Evolutionary conservation across 2,888 invertebrate species (phyloP).

Genomic region (Habroteleia sp.): DNA sequence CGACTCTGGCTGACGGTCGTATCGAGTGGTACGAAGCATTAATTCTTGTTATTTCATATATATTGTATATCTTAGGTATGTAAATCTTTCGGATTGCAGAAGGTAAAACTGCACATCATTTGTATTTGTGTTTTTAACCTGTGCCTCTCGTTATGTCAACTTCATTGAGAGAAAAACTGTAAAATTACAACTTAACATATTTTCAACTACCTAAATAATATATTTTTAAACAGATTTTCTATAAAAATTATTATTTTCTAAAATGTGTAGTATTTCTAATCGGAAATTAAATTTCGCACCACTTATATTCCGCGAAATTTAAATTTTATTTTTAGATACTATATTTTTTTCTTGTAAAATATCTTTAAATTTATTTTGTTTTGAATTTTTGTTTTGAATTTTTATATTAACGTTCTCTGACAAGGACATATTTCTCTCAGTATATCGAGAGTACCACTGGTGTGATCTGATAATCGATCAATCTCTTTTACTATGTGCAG

Average conservation of each 20-base stretch:
- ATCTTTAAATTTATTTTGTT: too few relatives aligned
- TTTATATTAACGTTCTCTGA: too few relatives aligned
- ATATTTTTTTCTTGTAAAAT: too few relatives aligned
- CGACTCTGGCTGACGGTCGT: slow-evolving; percentile 86
- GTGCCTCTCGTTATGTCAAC: slow-evolving; percentile 42
- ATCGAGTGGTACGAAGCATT: slow-evolving; percentile 90
- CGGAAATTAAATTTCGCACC: too few relatives aligned
- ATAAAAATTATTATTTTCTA: too few relatives aligned
- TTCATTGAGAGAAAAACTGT: slow-evolving; percentile 49
- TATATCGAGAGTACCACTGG: slow-evolving; percentile 49
- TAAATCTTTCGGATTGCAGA: slow-evolving; percentile 70
- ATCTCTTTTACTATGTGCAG: slow-evolving; percentile 80
- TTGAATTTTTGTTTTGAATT: too few relatives aligned
- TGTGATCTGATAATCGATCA: slow-evolving; percentile 24
- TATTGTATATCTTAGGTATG: slow-evolving; percentile 87
- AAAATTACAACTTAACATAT: too few relatives aligned
- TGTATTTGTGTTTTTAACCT: slow-evolving; percentile 21
- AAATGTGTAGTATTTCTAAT: too few relatives aligned
- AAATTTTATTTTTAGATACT: too few relatives aligned
- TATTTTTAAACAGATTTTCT: too few relatives aligned
- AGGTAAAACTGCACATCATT: slow-evolving; percentile 52
- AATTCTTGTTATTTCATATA: slow-evolving; percentile 86
- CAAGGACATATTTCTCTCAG: slow-evolving; percentile 39
- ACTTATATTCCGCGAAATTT: too few relatives aligned
- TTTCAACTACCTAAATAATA: too few relatives aligned